phyloP scores from a whole-genome alignment of 64 coral and sea anemone species.

The Montipora foliosa region DNA sequence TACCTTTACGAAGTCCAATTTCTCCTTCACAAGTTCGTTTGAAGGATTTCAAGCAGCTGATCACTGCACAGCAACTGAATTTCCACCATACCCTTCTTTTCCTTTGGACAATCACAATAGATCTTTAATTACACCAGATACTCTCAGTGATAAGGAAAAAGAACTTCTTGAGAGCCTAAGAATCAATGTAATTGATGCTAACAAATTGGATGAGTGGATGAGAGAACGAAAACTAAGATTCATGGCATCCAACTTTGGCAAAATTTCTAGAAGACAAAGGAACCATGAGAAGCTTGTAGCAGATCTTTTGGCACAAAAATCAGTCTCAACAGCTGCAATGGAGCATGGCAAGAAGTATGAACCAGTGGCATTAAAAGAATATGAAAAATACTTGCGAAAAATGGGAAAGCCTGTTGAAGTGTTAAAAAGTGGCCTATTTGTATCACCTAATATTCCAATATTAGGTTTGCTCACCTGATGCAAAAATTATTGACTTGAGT shows the following conservation, averaged over 20 bases:
- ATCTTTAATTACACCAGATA: constrained; percentile 38
- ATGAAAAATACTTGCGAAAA: constrained; percentile 53
- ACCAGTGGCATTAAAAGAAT: constrained; percentile 51
- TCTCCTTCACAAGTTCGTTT: constrained; percentile 47
- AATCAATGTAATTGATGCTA: constrained; percentile 38
- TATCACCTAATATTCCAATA: constrained; percentile 44
- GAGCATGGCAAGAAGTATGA: constrained; percentile 77
- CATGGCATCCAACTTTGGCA: constrained; percentile 71
- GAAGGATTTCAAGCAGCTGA: constrained; percentile 8
- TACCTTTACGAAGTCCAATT: constrained; percentile 57
- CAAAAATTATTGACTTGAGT: constrained; percentile 72
- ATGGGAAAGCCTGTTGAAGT: constrained; percentile 64
- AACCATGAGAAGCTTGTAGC: constrained; percentile 75
- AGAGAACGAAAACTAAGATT: constrained; percentile 59
- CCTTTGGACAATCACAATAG: constrained; percentile 28
- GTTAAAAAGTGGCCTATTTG: constrained; percentile 57
- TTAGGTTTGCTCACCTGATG: constrained; percentile 71
- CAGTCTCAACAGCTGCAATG: not conserved
- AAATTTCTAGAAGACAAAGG: constrained; percentile 67
- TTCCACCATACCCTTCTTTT: constrained; percentile 52
- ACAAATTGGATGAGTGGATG: constrained; percentile 72
- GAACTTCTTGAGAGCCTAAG: constrained; percentile 43
- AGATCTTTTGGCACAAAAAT: constrained; percentile 56
- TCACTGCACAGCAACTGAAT: constrained; percentile 25
- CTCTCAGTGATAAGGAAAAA: constrained; percentile 37